phyloP scores from a whole-genome alignment of 2,113 vertebrate genomes.

The Terrapene triunguis region DNA sequence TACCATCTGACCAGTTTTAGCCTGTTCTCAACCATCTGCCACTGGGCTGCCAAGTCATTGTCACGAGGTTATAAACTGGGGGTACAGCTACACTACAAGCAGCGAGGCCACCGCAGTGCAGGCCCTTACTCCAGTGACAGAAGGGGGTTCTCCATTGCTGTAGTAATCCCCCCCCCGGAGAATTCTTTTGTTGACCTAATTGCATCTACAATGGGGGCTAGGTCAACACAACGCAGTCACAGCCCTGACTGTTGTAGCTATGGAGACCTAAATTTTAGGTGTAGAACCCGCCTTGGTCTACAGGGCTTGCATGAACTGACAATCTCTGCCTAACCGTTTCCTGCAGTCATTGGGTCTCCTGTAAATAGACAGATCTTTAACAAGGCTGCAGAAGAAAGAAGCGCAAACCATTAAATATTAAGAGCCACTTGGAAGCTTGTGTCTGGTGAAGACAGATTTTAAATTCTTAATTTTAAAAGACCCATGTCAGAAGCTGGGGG shows the following conservation, averaged over 20 bases:
- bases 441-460: neutral
- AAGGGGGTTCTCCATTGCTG: no score
- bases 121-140: no score
- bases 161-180: no score
- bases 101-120: neutral
- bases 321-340: neutral
- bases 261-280: no score
- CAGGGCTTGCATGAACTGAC: accelerated
- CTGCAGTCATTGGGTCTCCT: neutral
- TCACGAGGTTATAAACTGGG: neutral
- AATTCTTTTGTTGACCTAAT: no score
- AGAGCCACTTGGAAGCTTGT: neutral
- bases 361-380: accelerated
- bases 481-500: accelerated
- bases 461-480: neutral
- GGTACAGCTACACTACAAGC: neutral
- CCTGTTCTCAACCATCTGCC: no score
- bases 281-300: no score
- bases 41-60: accelerated
- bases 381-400: neutral
- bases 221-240: no score
- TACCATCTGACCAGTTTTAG: no score
- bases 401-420: neutral
- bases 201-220: no score
- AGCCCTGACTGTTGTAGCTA: no score